phyloP scores from a whole-genome alignment of 2,113 vertebrate genomes.

The Salvelinus fontinalis region DNA sequence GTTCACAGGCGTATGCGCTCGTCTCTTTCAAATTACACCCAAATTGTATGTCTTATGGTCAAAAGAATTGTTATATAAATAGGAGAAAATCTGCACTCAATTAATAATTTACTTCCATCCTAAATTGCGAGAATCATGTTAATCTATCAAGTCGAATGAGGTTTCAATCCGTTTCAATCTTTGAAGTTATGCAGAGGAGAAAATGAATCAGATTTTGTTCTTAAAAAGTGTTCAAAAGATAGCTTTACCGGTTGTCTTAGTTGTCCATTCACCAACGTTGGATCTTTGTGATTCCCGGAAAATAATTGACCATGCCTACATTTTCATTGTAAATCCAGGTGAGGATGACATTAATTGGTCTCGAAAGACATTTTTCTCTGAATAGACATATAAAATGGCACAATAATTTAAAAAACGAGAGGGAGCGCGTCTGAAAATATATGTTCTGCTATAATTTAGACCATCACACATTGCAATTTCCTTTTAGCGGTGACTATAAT shows the following conservation, averaged over 20 bases:
- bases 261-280: not conserved
- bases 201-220: not conserved
- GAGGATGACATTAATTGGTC: constrained; percentile 42
- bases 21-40: constrained; percentile 11
- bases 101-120: not conserved
- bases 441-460: not conserved
- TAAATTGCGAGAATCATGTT: not conserved
- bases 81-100: not conserved
- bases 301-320: constrained; percentile 51
- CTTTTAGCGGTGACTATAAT: constrained; percentile 17
- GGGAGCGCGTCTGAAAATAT: constrained; percentile 14
- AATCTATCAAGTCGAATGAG: not conserved
- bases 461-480: constrained; percentile 18
- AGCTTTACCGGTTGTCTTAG: constrained; percentile 37
- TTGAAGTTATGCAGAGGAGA: constrained; percentile 36
- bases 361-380: constrained; percentile 27
- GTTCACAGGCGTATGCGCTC: constrained; percentile 13
- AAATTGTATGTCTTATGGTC: not conserved
- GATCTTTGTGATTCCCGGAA: constrained; percentile 27
- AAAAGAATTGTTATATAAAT: not conserved
- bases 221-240: constrained; percentile 6
- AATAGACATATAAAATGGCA: constrained; percentile 2
- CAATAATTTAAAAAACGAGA: not conserved
- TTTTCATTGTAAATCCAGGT: constrained; percentile 64
- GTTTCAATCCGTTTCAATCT: constrained; percentile 2